Conservation (phyloP, 2,888 invertebrate species). For the Dryadula phaetusa region DNA sequence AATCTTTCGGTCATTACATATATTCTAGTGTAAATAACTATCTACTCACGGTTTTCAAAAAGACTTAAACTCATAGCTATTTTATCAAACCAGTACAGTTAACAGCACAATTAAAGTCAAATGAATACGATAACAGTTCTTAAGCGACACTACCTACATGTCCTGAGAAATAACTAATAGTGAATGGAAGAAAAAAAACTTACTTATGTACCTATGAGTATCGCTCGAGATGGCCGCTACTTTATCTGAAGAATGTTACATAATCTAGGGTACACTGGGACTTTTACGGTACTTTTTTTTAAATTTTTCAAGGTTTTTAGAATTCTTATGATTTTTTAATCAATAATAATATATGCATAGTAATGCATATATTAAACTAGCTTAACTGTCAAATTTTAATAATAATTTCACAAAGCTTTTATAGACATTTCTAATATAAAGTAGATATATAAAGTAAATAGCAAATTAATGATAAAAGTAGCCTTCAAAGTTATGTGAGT, state of each 20-base stretch:
- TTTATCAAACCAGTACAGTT: conserved; percentile 41
- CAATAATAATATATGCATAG: too few species aligned
- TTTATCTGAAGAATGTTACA: conserved; percentile 58
- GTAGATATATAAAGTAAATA: too few species aligned
- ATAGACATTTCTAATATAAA: too few species aligned
- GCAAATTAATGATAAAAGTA: too few species aligned
- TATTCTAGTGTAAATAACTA: background rate
- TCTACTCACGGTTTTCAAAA: background rate
- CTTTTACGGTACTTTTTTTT: conserved; percentile 58
- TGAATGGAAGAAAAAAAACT: conserved; percentile 52
- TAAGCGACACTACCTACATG: conserved; percentile 45
- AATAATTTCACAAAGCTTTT: too few species aligned
- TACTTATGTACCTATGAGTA: conserved; percentile 45
- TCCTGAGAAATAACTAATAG: conserved; percentile 47
- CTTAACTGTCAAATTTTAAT: too few species aligned
- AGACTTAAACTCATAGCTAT: conserved; percentile 16
- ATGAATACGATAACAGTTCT: conserved; percentile 43
- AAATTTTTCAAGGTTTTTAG: conserved; percentile 31
- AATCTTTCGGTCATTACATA: conserved; percentile 8
- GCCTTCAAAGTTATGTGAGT: too few species aligned
- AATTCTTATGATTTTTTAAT: background rate
- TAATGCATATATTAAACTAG: too few species aligned
- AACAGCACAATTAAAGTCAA: conserved; percentile 39
- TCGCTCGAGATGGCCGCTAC: conserved; percentile 49
- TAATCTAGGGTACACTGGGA: conserved; percentile 51